These are phyloP conservation scores for Hedychridium roseum DNA, from an alignment of 2,888 invertebrate genomes.

Conservation along the genomic window DNA sequence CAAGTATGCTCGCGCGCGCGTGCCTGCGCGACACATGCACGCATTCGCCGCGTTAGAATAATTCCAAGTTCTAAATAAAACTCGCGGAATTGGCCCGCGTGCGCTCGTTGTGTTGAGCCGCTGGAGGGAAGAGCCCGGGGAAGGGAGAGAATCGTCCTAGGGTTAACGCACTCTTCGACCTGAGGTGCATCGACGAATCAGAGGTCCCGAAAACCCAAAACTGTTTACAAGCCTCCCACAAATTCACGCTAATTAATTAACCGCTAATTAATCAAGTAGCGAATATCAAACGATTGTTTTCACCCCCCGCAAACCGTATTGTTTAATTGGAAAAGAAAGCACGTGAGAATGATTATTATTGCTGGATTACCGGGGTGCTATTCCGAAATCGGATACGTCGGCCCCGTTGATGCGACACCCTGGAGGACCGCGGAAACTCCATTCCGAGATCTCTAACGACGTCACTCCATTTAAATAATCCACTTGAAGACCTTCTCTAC, in stretches of 20 bases:
- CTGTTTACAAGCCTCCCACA: too few relatives aligned
- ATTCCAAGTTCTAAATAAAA: conserved; percentile 43
- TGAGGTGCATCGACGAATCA: conserved; percentile 17
- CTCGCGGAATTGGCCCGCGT: conserved; percentile 33
- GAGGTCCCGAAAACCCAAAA: too few relatives aligned
- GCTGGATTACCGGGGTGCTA: background rate
- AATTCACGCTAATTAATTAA: too few relatives aligned
- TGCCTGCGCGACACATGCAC: conserved; percentile 4
- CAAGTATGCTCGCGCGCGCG: background rate
- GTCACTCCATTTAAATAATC: conserved; percentile 44
- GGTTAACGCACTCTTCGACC: conserved; percentile 44
- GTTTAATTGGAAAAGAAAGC: too few relatives aligned
- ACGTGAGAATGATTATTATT: conserved; percentile 9
- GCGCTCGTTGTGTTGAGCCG: conserved; percentile 20
- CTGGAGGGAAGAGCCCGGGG: too few relatives aligned
- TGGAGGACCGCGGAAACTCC: conserved; percentile 22
- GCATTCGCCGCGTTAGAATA: conserved; percentile 26
- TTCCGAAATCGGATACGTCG: conserved; percentile 11
- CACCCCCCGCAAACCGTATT: too few relatives aligned
- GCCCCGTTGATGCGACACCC: too few relatives aligned
- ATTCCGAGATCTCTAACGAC: conserved; percentile 33
- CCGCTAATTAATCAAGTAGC: too few relatives aligned
- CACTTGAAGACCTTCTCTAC: conserved; percentile 15
- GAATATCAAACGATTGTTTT: too few relatives aligned
- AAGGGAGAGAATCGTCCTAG: conserved; percentile 23